Evolutionary conservation across 2,113 vertebrate species (phyloP), one percentile per base, ranked within the genome.

Genomic region (Dasyornis broadbenti): DNA sequence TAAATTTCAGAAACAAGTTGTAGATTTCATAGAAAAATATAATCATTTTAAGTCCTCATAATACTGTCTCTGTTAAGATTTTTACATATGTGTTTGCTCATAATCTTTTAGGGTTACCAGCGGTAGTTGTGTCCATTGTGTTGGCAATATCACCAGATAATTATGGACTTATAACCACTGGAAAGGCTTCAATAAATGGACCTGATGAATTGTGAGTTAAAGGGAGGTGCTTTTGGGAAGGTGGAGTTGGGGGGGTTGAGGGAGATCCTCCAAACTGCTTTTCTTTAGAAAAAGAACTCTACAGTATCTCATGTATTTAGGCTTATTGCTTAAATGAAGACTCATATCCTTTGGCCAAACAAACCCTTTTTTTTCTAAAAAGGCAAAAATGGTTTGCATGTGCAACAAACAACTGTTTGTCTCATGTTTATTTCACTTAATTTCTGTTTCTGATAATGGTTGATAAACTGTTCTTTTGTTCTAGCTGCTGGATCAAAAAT

Each of bases 401-500:
- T 79, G 45, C 53, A 87, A 57, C 33, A 85, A 85, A 35, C 6
- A 10, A 13, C 33, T 47, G 11, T 91, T 69, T 82, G 28, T 61
- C 30, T 93, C 11, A 20, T 50, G 12, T 33, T 91, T 60, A 26
- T 79, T 69, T 82, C 47, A 69, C 12, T 63, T 70, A 37, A 70
- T 63, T 73, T 59, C 23, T 66, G 23, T 72, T 92, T 54, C 52
- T 60, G 22, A 9, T 61, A 82, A 31, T 22, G 5, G 19, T 56
- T 94, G 57, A 96, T 75, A 83, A 42, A 52, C 9, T 92, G 23
- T 90, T 89, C 69, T 72, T 94, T 35, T 59, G 39, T 96, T 98
- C 53, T 85, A 99, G 99, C 97, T 99, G 99, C 96, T 99, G 99
- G 99, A 98, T 99, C 84, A 98, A 98, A 59, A 98, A 98, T 24